A percentile compares a stretch with the other conserved stretches of the same genome.
Conservation (phyloP, 2,797 vertebrate species). For the Rachycentron canadum region DNA sequence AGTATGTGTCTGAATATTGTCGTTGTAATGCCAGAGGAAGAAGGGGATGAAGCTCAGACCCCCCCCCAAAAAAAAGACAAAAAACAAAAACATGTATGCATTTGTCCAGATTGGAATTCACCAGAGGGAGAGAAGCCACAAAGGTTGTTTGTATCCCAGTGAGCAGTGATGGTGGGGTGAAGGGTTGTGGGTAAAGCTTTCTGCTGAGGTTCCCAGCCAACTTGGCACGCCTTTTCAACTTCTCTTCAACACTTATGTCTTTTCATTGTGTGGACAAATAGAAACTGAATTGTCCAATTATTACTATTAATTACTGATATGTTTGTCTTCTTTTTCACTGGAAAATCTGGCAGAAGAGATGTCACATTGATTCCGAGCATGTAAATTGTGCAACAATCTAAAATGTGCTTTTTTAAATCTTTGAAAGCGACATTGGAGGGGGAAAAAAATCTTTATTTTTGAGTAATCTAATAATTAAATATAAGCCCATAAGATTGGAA, state of each 20-base stretch:
- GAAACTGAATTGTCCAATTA: constrained; percentile 30
- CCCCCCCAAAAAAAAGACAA: constrained; percentile 22
- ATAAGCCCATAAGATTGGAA: neutral
- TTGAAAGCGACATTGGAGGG: neutral
- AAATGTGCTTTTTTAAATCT: neutral
- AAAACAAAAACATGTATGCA: constrained; percentile 25
- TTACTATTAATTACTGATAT: constrained; percentile 31
- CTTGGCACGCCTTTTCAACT: constrained; percentile 64
- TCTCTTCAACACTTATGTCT: constrained; percentile 45
- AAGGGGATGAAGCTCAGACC: neutral
- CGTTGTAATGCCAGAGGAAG: constrained; percentile 20
- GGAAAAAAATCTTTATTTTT: neutral
- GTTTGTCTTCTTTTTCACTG: constrained; percentile 13
- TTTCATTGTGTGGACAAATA: constrained; percentile 34
- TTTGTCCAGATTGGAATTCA: constrained; percentile 52
- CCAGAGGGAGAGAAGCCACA: constrained; percentile 49
- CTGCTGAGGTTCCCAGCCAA: constrained; percentile 75
- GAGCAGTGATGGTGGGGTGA: constrained; percentile 60
- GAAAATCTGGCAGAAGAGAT: neutral
- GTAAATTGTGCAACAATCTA: neutral
- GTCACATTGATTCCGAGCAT: neutral
- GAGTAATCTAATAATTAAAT: neutral
- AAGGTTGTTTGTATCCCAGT: constrained; percentile 72
- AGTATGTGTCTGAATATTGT: constrained; percentile 26
- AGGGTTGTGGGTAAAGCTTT: constrained; percentile 74